phyloP scores from a whole-genome alignment of 2,888 invertebrate genomes.

The Calameuta pallipes region DNA sequence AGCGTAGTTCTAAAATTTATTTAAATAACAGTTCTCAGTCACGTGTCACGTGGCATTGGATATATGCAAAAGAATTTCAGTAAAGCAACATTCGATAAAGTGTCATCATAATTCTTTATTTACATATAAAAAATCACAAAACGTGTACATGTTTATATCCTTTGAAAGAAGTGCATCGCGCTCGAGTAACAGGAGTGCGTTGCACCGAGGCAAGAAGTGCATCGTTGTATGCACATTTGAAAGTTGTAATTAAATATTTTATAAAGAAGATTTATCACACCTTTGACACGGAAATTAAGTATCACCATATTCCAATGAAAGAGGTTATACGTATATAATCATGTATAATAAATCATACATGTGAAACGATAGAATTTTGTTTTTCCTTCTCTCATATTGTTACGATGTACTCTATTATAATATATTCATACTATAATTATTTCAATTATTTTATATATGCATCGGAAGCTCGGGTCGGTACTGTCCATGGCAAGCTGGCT shows the following conservation, averaged over 20 bases:
- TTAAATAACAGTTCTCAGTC: background rate
- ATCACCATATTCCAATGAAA: background rate
- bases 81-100: background rate
- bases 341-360: constrained; percentile 6
- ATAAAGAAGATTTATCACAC: constrained; percentile 16
- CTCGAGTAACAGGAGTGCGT: constrained; percentile 17
- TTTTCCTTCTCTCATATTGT: constrained; percentile 9
- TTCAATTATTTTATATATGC: constrained; percentile 45
- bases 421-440: constrained; percentile 20
- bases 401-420: constrained; percentile 24
- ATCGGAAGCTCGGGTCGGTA: constrained; percentile 52
- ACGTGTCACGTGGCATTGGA: too few species aligned
- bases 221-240: constrained; percentile 17
- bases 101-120: constrained; percentile 34
- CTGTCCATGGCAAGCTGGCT: constrained; percentile 57
- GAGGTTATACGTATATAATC: background rate
- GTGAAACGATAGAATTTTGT: constrained; percentile 18
- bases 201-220: constrained; percentile 16
- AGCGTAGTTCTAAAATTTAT: background rate
- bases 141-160: constrained; percentile 8
- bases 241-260: constrained; percentile 18
- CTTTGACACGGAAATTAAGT: constrained; percentile 6
- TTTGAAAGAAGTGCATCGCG: constrained; percentile 20
- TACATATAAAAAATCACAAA: constrained; percentile 35
- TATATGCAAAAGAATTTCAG: background rate